A percentile compares a stretch with the other conserved stretches of the same genome.
phyloP scores from a whole-genome alignment of 2,113 vertebrate species.

The Heteronetta atricapilla region DNA sequence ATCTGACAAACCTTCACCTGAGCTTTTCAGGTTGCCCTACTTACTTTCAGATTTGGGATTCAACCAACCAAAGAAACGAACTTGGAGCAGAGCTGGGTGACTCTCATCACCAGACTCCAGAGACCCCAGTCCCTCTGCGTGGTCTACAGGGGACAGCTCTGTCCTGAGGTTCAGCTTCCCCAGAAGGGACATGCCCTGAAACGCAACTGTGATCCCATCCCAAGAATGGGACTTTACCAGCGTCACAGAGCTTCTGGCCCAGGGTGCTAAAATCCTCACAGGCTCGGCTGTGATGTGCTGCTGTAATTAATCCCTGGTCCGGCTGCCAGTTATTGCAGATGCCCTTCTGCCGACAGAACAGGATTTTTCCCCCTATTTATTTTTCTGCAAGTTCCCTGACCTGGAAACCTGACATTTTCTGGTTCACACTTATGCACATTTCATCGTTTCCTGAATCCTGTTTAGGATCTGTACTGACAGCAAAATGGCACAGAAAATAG shows the following conservation, averaged over 20 bases:
- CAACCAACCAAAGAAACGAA: not conserved
- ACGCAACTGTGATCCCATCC: not conserved
- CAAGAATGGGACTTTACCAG: not conserved
- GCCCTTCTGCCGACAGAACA: conserved; percentile 13
- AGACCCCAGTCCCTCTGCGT: not conserved
- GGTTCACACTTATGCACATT: not conserved
- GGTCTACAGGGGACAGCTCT: not conserved
- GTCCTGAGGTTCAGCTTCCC: not conserved
- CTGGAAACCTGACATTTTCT: conserved; percentile 56
- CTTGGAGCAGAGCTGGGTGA: not conserved
- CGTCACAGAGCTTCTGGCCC: not conserved
- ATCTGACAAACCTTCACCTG: not conserved
- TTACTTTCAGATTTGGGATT: not conserved
- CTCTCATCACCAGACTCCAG: not conserved
- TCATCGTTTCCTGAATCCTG: not conserved
- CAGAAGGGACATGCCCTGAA: not conserved
- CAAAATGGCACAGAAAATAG: not conserved
- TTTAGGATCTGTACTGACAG: conserved; percentile 6
- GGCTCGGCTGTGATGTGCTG: not conserved
- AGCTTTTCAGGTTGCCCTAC: not conserved
- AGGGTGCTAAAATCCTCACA: not conserved
- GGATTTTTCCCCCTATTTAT: not conserved
- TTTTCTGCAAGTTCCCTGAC: conserved; percentile 23
- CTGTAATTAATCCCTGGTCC: conserved; percentile 16
- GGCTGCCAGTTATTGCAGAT: conserved; percentile 34